Evolutionary conservation across 2,888 invertebrate genomes (phyloP), one percentile per base, ranked within the genome.

Genomic region (Sphaerophoria taeniata): DNA sequence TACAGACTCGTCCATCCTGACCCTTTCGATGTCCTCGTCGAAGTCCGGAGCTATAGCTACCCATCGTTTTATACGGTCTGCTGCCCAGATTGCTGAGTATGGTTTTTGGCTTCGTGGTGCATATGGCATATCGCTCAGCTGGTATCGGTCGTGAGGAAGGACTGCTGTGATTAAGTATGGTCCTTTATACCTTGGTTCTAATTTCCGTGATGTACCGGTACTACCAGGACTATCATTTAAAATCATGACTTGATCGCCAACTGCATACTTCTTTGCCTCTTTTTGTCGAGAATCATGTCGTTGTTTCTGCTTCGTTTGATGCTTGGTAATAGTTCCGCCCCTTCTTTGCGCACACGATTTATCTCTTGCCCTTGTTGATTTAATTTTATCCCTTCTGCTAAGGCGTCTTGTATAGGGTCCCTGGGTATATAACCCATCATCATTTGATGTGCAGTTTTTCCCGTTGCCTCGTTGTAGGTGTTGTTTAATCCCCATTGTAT

Each of bases 61-160:
- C 51, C 51, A 51, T 24, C 24, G 51, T 24, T 51, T 51, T 11
- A 51, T 51, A 2, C 24, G 51, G 9, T 51, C 51, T 2, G 51
- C 51, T 11, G 51, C 24, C 49, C 49, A 49, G 9, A 49, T 49
- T 0, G 49, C 49, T 6, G 61, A 45, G 24, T 70, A 77, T 4
- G 70, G 63, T 61, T 77, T 77, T n/a, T 70, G 63, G 9, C 5
- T 77, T n/a, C 71, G 9, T 0, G 55, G 55, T 4, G 71, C 56
- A 47, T 33, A 63, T 43, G 77, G 63, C 45, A 77, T 56, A 24
- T 77, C 63, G 6, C 14, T 12, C 4, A 65, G 0, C 33, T 73
- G 65, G 12, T 74, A 61, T 16, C 49, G 34, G 36, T 65, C 51
- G 4, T 65, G 65, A 2, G 61, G 61, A 33, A 63, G 56, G 0